phyloP scores from a whole-genome alignment of 2,113 vertebrate genomes.

The Holacanthus passer region DNA sequence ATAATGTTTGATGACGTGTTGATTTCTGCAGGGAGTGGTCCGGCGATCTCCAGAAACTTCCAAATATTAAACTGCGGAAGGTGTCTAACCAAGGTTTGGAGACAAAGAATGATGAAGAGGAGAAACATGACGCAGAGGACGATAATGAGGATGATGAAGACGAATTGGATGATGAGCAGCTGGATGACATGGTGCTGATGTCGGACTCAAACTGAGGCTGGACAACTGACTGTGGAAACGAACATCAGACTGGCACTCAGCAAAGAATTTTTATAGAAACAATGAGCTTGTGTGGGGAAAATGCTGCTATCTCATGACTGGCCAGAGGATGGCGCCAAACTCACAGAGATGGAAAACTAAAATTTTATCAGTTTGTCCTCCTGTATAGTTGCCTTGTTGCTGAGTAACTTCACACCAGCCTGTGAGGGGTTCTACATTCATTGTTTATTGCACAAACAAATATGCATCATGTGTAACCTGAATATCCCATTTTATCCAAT shows the following conservation, averaged over 20 bases:
- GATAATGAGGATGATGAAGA: slow-evolving; percentile 33
- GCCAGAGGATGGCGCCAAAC: slow-evolving; percentile 54
- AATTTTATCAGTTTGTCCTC: background rate
- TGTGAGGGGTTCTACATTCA: slow-evolving; percentile 64
- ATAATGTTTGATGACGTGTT: background rate
- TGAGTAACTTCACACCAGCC: slow-evolving; percentile 46
- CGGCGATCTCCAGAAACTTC: slow-evolving; percentile 93
- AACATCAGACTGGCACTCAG: background rate
- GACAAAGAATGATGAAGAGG: slow-evolving; percentile 60
- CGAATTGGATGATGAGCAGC: slow-evolving; percentile 45
- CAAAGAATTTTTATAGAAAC: slow-evolving; percentile 11
- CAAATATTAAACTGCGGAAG: slow-evolving; percentile 94
- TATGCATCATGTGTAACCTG: slow-evolving; percentile 32
- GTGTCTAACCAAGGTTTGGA: slow-evolving; percentile 84
- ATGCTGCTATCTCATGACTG: slow-evolving; percentile 16
- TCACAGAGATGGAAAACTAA: background rate
- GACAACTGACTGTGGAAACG: background rate
- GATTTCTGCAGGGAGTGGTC: slow-evolving; percentile 90
- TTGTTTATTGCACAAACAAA: slow-evolving; percentile 75
- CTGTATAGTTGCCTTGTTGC: background rate
- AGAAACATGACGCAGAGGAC: slow-evolving; percentile 37
- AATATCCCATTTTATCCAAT: slow-evolving; percentile 38
- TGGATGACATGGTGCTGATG: slow-evolving; percentile 39
- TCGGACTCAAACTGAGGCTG: slow-evolving; percentile 53
- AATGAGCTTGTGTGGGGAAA: background rate